Evolutionary conservation across 2,888 invertebrate genomes (phyloP).

Genomic region (Cephalotes varians): DNA sequence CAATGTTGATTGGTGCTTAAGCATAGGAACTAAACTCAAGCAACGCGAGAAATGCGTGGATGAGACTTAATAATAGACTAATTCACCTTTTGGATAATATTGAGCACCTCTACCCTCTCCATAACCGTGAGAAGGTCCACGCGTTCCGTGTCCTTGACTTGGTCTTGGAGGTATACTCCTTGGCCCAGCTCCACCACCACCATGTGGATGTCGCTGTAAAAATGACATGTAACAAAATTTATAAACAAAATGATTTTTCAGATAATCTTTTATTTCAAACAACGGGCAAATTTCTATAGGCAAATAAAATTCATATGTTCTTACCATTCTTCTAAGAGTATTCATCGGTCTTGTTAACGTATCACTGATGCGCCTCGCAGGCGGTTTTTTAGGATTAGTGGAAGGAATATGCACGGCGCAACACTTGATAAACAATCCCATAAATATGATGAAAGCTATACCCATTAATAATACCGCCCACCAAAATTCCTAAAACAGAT

Average conservation of each 20-base stretch:
- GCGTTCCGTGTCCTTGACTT: slow-evolving; percentile 81
- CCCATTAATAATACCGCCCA: slow-evolving; percentile 97
- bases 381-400: slow-evolving; percentile 98
- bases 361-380: slow-evolving; percentile 97
- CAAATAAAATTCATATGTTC: neutral
- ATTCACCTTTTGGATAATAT: slow-evolving; percentile 90
- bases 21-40: slow-evolving; percentile 70
- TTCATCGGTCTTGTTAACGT: slow-evolving; percentile 96
- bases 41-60: slow-evolving; percentile 63
- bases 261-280: neutral
- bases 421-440: slow-evolving; percentile 99
- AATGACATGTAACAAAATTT: neutral
- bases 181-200: slow-evolving; percentile 82
- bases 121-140: slow-evolving; percentile 90
- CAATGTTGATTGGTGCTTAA: slow-evolving; percentile 38
- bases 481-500: slow-evolving; percentile 91
- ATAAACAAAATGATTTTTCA: neutral
- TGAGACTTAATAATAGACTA: slow-evolving; percentile 23
- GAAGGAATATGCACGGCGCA: slow-evolving; percentile 99
- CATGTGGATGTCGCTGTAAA: slow-evolving; percentile 86
- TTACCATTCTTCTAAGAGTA: slow-evolving; percentile 95
- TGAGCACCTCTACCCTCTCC: slow-evolving; percentile 90
- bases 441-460: slow-evolving; percentile 96
- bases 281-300: neutral
- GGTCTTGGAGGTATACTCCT: slow-evolving; percentile 82